Base-by-base conservation (phyloP, 2,888 invertebrate genomes). In the Sesia apiformis region DNA sequence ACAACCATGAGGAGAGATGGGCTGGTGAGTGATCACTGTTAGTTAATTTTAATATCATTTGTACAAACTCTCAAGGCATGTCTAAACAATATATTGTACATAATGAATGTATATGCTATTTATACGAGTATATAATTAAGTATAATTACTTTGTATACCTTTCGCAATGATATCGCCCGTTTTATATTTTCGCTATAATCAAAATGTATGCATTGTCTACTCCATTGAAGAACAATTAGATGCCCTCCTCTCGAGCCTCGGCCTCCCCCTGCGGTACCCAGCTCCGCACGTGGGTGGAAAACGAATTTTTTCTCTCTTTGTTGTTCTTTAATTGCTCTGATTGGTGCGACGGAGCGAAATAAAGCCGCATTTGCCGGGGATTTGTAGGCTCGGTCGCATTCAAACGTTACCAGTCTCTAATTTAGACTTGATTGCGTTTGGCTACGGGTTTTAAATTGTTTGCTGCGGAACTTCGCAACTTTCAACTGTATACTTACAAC, bases 311-410 rank as follows among this genome's bases (percentile, higher is more conserved):
- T 73, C 23, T 55, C 72, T 67, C 74, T 78, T 77, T 74, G 74
- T 76, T 76, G 70, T 77, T 67, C 73, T 76, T 78, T 82, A 84
- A 83, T 83, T 83, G 82, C 77, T 78, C 72, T 81, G 84, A 84
- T 84, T 83, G 84, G 81, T 78, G 76, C 79, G 76, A 74, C 70
- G 73, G 74, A 69, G 71, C 69, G 76, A 74, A 79, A 78, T 77
- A 78, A 77, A 83, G 76, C 76, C 72, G 76, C 75, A 71, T 74
- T 78, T 70, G 67, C 66, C 63, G 65, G 59, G 74, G 72, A 77
- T 79, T 76, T 75, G 72, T 70, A 71, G 71, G 66, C 70, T 66
- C 66, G 63, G 60, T 57, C 63, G 65, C 65, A 67, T 67, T 73
- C 72, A 69, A 72, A 74, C 72, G 71, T 69, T 64, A 66, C 62